These are phyloP conservation scores for Pygoscelis adeliae DNA, from an alignment of 2,113 vertebrate genomes.

Conservation along the genomic window DNA sequence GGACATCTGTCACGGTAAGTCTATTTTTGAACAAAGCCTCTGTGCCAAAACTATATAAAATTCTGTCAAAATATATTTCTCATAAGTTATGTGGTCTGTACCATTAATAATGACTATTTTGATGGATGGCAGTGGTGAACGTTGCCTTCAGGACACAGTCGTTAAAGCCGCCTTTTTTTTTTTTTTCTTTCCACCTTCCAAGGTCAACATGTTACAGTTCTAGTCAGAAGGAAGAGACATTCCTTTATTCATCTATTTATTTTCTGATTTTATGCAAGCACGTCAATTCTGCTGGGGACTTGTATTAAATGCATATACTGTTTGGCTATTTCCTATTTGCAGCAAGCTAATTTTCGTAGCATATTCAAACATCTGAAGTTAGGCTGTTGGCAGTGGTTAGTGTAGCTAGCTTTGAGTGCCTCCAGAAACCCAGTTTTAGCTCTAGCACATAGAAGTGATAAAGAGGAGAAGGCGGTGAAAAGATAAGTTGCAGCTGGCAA, in stretches of 20 bases:
- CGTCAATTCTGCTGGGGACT: neutral
- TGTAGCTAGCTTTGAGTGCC: neutral
- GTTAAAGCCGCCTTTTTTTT: neutral
- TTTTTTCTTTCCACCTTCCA: neutral
- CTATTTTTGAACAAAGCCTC: conserved; percentile 50
- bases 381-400: neutral
- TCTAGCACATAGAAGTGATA: neutral
- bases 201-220: neutral
- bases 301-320: neutral
- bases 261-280: neutral
- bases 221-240: neutral
- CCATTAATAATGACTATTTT: neutral
- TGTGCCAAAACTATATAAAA: conserved; percentile 23
- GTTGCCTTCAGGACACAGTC: neutral
- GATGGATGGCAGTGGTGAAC: neutral
- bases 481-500: neutral
- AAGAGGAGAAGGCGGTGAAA: neutral
- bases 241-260: neutral
- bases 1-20: conserved; percentile 46
- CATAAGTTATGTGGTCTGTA: neutral
- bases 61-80: neutral
- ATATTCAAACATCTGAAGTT: neutral
- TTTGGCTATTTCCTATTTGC: neutral
- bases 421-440: conserved; percentile 4
- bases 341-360: neutral